Conservation (phyloP, 1,140 invertebrate species). For the Pseudomyrmex cubaensis region DNA sequence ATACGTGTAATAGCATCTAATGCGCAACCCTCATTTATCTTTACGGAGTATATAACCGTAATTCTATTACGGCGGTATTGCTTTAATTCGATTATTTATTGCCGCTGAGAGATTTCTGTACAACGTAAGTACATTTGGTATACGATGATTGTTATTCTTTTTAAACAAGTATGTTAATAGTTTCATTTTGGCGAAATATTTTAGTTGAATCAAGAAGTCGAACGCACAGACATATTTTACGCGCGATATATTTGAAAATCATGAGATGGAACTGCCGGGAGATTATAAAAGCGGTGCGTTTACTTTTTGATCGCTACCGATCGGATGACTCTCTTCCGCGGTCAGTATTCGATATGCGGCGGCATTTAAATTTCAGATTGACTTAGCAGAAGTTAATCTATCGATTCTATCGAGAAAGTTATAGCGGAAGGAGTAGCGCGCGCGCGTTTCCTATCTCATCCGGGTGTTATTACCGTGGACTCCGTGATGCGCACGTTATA, state of each 20-base stretch:
- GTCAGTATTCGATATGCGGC: not conserved
- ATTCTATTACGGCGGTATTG: constrained; percentile 11
- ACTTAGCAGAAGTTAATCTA: constrained; percentile 31
- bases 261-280: too few relatives aligned
- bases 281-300: not conserved
- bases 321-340: not conserved
- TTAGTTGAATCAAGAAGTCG: not conserved
- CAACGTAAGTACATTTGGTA: too few relatives aligned
- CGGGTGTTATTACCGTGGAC: constrained; percentile 37
- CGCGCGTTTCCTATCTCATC: constrained; percentile 12
- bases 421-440: constrained; percentile 27
- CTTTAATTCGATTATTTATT: constrained; percentile 36
- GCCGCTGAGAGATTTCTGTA: not conserved
- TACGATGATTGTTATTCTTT: not conserved
- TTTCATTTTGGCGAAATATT: not conserved
- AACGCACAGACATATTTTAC: not conserved
- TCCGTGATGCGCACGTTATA: not conserved
- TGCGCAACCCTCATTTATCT: not conserved
- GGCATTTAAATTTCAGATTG: constrained; percentile 52
- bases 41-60: not conserved
- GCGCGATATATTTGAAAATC: not conserved
- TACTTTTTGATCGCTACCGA: not conserved
- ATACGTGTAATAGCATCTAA: constrained; percentile 42
- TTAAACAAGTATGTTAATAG: not conserved
- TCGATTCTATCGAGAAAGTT: constrained; percentile 32